Base-by-base conservation (phyloP, 1,140 invertebrate genomes). In the Drosophila mayri region DNA sequence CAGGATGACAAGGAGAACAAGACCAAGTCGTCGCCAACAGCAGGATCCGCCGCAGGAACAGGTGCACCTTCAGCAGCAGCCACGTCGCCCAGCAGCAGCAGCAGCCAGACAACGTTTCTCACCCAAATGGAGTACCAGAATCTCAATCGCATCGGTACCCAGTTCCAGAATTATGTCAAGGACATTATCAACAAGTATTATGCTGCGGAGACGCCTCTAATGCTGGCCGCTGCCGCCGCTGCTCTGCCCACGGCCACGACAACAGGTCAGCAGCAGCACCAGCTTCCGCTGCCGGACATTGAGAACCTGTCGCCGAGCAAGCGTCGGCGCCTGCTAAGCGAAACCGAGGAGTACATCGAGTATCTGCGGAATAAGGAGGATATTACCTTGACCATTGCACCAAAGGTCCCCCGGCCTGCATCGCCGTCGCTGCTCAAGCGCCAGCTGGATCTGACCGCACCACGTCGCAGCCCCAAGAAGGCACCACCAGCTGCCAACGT, bases 171-270 rank as follows among this genome's bases (percentile, higher is more conserved):
- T 72, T 92, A 92, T 78, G 90, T 92, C 68, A 92, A 92, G 63
- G 90, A 92, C 75, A 92, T 92, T 28, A 92, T 92, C 11, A 92
- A 84, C 63, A 92, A 92, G 77, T 92, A 92, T 52, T 92, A 92
- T 79, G 79, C 90, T 40, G 91, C 91, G 10, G 91, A 92, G 43
- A 91, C 85, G 44, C 90, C 91, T 25, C 60, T 91, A 2, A 80
- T 91, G 71, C 67, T 87, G 46, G 83, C 84, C 54, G 82, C 87
- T 41, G 65, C 83, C 14, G 71, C 84, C 18, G 83, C 83, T 20
- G 91, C 85, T 4, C 55, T 92, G 80, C 88, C 91, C 28, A 90
- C 84, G 54, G 76, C 90, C n/a, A 88, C 84, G 3, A 90, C 85
- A 5, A 91, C 87, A 10, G 76, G 79, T 0, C 90, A 91, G 55